Conservation (phyloP, 2,888 invertebrate species). For the Eupithecia exiguata region DNA sequence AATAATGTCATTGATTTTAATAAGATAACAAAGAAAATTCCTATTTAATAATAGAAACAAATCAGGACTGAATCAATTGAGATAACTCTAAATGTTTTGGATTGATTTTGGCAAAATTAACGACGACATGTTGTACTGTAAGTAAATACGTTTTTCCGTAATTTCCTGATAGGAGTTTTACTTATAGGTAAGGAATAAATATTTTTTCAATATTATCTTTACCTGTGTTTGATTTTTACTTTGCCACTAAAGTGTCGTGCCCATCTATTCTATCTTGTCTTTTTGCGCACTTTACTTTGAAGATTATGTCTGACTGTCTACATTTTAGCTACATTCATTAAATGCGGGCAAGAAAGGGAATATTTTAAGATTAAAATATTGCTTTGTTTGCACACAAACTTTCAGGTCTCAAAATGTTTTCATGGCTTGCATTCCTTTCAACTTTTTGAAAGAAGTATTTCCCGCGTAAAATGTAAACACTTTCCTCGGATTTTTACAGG, state of each 20-base stretch:
- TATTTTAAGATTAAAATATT: conserved; percentile 4
- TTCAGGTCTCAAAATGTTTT: conserved; percentile 20
- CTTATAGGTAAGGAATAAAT: not conserved
- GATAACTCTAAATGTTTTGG: not conserved
- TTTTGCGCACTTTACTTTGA: not conserved
- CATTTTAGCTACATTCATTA: not conserved
- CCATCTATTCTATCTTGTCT: not conserved
- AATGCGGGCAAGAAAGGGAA: not conserved
- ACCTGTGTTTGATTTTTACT: not conserved
- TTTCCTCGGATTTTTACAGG: conserved; percentile 43
- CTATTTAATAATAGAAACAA: too few relatives aligned
- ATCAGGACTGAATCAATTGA: too few relatives aligned
- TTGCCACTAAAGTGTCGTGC: not conserved
- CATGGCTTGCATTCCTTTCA: conserved; percentile 38
- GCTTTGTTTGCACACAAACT: conserved; percentile 10
- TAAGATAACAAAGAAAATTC: too few relatives aligned
- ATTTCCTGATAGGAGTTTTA: not conserved
- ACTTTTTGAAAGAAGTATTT: conserved; percentile 36
- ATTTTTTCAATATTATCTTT: not conserved
- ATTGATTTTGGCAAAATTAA: not conserved
- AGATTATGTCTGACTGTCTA: not conserved
- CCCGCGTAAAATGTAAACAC: conserved; percentile 34
- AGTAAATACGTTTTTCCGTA: not conserved
- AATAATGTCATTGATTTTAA: too few relatives aligned
- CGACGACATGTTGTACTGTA: too few relatives aligned